Evolutionary conservation across 2,888 invertebrate species (phyloP).

Genomic region (Himalopsyche anomala): DNA sequence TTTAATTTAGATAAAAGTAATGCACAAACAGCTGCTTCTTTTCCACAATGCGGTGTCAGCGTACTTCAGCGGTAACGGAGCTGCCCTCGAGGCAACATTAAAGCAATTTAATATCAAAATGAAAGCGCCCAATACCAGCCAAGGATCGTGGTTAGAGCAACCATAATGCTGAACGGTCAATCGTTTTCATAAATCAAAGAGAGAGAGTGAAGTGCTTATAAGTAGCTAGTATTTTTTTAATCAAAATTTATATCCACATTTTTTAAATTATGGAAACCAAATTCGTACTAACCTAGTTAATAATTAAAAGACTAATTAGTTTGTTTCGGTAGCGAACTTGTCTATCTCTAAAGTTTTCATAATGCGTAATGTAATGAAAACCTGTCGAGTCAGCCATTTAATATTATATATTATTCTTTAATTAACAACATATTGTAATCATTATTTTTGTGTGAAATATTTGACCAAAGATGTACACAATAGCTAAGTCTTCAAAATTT

Average conservation of each 20-base stretch:
- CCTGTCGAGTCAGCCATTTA: neutral
- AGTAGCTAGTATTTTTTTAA: constrained; percentile 56
- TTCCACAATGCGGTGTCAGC: constrained; percentile 98
- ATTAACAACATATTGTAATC: constrained; percentile 2
- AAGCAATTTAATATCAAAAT: constrained; percentile 97
- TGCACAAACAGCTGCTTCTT: constrained; percentile 97
- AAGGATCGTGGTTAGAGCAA: constrained; percentile 65
- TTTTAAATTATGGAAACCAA: constrained; percentile 35
- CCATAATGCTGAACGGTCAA: constrained; percentile 58
- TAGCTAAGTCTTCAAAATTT: constrained; percentile 12
- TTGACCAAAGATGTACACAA: constrained; percentile 18
- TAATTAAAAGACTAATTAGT: constrained; percentile 5
- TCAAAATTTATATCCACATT: constrained; percentile 42
- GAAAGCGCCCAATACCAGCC: constrained; percentile 64
- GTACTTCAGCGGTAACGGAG: constrained; percentile 97
- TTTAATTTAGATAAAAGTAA: constrained; percentile 92
- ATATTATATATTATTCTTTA: constrained; percentile 4
- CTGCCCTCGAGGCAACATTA: constrained; percentile 93
- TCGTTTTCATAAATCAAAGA: constrained; percentile 29
- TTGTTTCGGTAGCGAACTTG: constrained; percentile 10
- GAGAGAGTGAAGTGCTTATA: constrained; percentile 49
- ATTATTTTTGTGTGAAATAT: constrained; percentile 27
- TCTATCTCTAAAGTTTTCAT: neutral
- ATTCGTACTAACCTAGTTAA: constrained; percentile 23
- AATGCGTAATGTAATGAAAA: neutral